Conservation (phyloP, 2,797 vertebrate genomes). For the Artibeus lituratus region DNA sequence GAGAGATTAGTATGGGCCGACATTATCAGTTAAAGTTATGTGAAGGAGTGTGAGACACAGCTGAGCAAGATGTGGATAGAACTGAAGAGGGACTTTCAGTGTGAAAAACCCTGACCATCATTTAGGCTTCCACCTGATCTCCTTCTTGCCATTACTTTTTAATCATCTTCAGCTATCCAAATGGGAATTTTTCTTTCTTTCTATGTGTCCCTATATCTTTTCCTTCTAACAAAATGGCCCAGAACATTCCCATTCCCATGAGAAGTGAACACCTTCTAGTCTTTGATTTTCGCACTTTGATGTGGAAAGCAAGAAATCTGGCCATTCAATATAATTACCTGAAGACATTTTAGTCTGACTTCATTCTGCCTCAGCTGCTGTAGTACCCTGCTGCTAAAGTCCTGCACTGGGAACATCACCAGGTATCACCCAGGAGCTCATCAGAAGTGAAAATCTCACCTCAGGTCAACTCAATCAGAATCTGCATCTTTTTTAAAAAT, state of each 20-base stretch:
- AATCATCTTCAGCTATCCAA: neutral
- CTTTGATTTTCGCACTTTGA: neutral
- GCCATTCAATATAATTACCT: neutral
- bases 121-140: neutral
- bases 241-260: neutral
- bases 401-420: neutral
- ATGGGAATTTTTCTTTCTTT: neutral
- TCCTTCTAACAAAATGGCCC: neutral
- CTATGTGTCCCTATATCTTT: neutral
- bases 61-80: neutral
- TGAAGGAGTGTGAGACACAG: neutral
- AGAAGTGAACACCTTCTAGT: neutral
- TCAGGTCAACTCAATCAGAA: neutral
- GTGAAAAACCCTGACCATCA: neutral
- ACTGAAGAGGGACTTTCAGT: neutral
- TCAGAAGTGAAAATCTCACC: neutral
- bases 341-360: neutral
- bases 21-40: neutral
- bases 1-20: neutral
- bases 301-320: neutral
- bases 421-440: neutral
- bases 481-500: neutral
- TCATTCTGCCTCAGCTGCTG: neutral
- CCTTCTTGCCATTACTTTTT: slow-evolving; percentile 9
- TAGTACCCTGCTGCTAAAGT: neutral